These are phyloP conservation scores for Jacana jacana DNA, from an alignment of 2,113 vertebrate species.

Conservation along the genomic window DNA sequence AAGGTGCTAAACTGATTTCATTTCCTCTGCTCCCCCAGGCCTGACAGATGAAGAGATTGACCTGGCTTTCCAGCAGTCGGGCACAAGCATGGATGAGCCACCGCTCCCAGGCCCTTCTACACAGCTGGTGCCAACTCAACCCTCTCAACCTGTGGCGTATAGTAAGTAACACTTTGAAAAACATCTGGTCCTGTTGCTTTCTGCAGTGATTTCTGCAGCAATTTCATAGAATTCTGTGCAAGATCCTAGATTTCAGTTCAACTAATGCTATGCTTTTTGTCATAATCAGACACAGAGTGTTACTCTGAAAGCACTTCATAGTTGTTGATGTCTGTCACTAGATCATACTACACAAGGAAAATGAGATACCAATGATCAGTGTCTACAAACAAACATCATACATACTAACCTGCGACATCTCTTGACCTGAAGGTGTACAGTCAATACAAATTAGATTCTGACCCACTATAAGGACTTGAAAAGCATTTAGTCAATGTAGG, in stretches of 20 bases:
- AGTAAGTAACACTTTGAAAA: constrained; percentile 77
- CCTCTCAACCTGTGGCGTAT: constrained; percentile 73
- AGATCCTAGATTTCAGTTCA: background rate
- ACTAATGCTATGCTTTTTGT: background rate
- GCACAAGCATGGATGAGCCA: constrained; percentile 80
- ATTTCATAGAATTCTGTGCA: background rate
- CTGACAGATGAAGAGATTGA: constrained; percentile 94
- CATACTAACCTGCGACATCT: background rate
- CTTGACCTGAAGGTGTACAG: background rate
- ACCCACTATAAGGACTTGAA: background rate
- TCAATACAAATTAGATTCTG: constrained; percentile 7
- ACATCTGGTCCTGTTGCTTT: background rate
- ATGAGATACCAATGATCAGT: background rate
- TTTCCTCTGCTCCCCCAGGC: constrained; percentile 79
- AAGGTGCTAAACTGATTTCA: constrained; percentile 52
- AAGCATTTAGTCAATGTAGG: background rate
- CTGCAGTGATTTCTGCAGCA: background rate
- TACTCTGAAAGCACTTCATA: background rate
- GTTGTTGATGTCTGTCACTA: background rate
- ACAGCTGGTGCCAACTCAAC: constrained; percentile 69
- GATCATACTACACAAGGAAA: background rate
- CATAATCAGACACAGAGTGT: background rate
- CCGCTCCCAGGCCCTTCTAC: constrained; percentile 67
- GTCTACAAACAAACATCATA: background rate
- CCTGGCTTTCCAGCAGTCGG: constrained; percentile 91